Evolutionary conservation across 1,140 invertebrate genomes (phyloP), one percentile per base, ranked within the genome.

Genomic region (Bilobella aurantiaca): DNA sequence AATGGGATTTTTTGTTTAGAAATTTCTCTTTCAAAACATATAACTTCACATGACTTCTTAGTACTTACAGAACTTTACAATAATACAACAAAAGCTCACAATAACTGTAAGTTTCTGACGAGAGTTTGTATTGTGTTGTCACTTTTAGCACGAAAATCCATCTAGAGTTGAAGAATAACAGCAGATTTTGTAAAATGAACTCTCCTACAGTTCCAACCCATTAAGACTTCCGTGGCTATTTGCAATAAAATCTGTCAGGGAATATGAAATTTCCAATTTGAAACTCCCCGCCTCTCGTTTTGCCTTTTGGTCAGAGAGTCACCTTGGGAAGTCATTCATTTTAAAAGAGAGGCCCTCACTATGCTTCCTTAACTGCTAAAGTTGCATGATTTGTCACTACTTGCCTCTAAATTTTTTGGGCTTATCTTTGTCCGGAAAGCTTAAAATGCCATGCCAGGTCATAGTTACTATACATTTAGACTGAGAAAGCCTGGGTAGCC

Each of bases 301-400:
- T 42, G 8, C 18, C 34, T 42, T 18, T 18, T 42, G 18, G 34
- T n/a, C 34, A 42, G 12, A 53, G 49, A 53, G 49, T 23, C 49
- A 8, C 49, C 5, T 53, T 53, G 14, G 25, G 25, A 53, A 53
- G 49, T n/a, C n/a, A 53, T 3, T 53, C 34, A 8, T 8, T 12
- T 8, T 8, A 18, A 23, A 23, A 53, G 49, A 53, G 25, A 53
- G 23, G 8, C 49, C 49, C 23, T 12, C 25, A 5, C 12, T 18
- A 53, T 53, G 49, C 18, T 18, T 42, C 34, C 21, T 23, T 53
- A 18, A 53, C 3, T 61, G 53, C 63, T 34, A 29, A 62, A 34
- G 31, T 69, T 63, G 63, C 63, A 69, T 69, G 67, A 69, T 69
- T 69, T 69, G 67, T 69, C 67, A 69, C 66, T 69, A 65, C 31